phyloP scores from a whole-genome alignment of 64 coral and sea anemone species.

The Exaiptasia diaphana region DNA sequence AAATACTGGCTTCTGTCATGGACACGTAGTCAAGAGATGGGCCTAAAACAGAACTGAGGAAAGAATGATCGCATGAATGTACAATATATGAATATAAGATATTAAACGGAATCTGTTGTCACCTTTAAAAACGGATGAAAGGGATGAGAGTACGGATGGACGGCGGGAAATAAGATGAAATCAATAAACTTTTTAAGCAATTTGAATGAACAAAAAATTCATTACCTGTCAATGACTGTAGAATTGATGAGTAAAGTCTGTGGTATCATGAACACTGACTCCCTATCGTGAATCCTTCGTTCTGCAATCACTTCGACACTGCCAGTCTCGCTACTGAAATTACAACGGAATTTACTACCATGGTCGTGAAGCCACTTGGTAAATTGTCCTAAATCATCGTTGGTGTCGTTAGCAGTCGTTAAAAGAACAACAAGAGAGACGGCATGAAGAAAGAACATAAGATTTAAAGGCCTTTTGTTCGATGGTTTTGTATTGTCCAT shows the following conservation, averaged over 20 bases:
- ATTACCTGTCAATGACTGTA: conserved; percentile 46
- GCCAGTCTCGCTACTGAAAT: conserved; percentile 4
- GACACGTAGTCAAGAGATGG: conserved; percentile 48
- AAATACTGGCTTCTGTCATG: conserved; percentile 22
- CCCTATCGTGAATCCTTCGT: conserved; percentile 32
- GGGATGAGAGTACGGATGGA: too few relatives aligned
- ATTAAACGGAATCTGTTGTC: too few relatives aligned
- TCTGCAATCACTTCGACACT: conserved; percentile 18
- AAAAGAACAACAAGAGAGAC: too few relatives aligned
- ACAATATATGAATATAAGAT: too few relatives aligned
- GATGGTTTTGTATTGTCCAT: too few relatives aligned
- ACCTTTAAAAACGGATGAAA: too few relatives aligned
- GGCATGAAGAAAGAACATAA: too few relatives aligned
- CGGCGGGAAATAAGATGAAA: too few relatives aligned
- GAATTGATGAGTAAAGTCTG: conserved; percentile 38
- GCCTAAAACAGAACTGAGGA: conserved; percentile 31
- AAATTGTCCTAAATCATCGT: conserved; percentile 25
- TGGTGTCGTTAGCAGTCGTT: not conserved
- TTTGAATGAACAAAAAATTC: too few relatives aligned
- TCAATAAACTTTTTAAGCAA: too few relatives aligned
- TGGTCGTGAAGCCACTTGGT: conserved; percentile 44
- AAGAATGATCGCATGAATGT: too few relatives aligned
- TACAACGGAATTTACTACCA: conserved; percentile 45
- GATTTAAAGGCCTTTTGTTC: too few relatives aligned
- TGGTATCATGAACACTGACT: conserved; percentile 48